Conservation (phyloP, 2,888 invertebrate species). For the Melanophora roralis region DNA sequence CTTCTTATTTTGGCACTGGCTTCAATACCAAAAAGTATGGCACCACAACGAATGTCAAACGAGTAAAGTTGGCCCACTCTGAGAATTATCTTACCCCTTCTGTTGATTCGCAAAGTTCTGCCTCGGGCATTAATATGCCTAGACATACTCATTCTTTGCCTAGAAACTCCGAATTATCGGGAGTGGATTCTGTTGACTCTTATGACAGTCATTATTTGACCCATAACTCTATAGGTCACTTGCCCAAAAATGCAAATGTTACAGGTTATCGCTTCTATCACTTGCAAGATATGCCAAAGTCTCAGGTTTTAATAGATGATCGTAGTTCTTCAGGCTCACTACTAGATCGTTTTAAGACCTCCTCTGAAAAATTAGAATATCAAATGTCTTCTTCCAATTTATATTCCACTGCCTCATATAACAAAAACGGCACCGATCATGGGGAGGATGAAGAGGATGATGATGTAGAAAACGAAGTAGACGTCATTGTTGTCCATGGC, state of each 20-base stretch:
- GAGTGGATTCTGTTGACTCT: slow-evolving; percentile 76
- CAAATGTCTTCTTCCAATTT: slow-evolving; percentile 80
- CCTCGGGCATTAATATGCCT: slow-evolving; percentile 63
- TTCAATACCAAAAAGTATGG: slow-evolving; percentile 70
- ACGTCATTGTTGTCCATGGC: slow-evolving; percentile 68
- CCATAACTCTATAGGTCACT: slow-evolving; percentile 71
- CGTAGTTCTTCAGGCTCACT: slow-evolving; percentile 67
- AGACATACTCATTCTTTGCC: slow-evolving; percentile 74
- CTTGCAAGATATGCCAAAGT: slow-evolving; percentile 17
- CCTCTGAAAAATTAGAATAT: slow-evolving; percentile 79
- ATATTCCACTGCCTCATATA: slow-evolving; percentile 78
- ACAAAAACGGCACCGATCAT: slow-evolving; percentile 65
- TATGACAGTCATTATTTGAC: slow-evolving; percentile 77
- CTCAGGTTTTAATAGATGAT: slow-evolving; percentile 62
- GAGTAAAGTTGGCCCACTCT: slow-evolving; percentile 71
- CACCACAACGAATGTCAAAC: slow-evolving; percentile 64
- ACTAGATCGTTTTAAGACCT: slow-evolving; percentile 69
- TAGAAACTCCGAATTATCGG: slow-evolving; percentile 75
- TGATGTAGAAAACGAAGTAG: slow-evolving; percentile 61
- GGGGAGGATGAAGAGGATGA: slow-evolving; percentile 67
- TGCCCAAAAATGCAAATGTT: slow-evolving; percentile 63
- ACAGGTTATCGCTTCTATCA: slow-evolving; percentile 39
- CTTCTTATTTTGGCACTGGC: slow-evolving; percentile 74
- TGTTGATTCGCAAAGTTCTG: slow-evolving; percentile 74
- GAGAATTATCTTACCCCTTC: slow-evolving; percentile 75